phyloP scores from a whole-genome alignment of 2,113 vertebrate genomes.

The Pseudolaguvia tuberculata region DNA sequence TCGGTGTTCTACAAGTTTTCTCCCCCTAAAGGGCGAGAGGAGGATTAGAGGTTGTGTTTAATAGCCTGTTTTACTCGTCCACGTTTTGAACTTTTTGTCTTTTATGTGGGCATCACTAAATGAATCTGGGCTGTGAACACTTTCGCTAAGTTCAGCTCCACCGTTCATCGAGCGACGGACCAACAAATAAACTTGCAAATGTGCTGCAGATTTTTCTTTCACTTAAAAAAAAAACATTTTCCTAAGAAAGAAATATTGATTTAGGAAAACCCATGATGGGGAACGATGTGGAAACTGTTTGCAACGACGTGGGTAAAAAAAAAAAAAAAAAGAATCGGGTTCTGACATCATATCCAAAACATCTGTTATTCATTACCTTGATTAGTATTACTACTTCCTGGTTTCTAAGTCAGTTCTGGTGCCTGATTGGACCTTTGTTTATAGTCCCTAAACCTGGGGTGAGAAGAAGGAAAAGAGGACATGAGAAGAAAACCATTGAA shows the following conservation, averaged over 20 bases:
- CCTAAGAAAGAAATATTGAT: not conserved
- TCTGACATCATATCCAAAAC: not conserved
- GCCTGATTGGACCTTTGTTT: no score
- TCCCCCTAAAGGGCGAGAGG: not conserved
- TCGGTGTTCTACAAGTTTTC: not conserved
- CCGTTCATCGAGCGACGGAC: not conserved
- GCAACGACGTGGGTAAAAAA: not conserved
- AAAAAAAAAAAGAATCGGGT: no score
- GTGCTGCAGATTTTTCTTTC: no score
- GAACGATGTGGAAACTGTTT: not conserved
- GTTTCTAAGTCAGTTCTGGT: no score
- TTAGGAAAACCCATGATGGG: not conserved
- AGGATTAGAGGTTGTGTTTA: not conserved
- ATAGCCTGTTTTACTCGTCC: not conserved
- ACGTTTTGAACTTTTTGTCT: not conserved
- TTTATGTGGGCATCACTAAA: constrained; percentile 14
- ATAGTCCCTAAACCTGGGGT: no score
- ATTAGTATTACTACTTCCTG: no score
- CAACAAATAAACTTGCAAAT: constrained; percentile 13
- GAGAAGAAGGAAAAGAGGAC: no score
- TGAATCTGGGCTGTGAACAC: constrained; percentile 6
- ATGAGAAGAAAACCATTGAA: no score
- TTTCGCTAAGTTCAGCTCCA: not conserved
- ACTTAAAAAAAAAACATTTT: no score
- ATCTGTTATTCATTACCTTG: not conserved